Base-by-base conservation (phyloP, 2,888 invertebrate genomes). In the Stomorhina lunata region DNA sequence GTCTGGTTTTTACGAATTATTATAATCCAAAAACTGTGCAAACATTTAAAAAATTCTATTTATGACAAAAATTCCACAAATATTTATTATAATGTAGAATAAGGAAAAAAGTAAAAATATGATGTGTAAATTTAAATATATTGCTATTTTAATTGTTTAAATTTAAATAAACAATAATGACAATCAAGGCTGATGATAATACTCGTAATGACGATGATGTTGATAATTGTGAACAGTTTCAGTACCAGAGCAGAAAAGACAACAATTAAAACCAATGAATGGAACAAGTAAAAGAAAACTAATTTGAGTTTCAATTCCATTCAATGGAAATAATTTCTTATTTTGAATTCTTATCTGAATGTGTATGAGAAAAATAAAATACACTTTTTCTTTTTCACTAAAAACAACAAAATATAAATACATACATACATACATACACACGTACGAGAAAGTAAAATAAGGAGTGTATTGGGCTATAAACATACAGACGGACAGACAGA, bases 121-220 rank as follows among this genome's bases (percentile, higher is more conserved):
- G n/a, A n/a, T 22, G 40, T 6, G 15, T 73, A 40, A 63, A 63
- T 73, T 73, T 37, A 40, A 29, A 27, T 40, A 29, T n/a, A n/a
- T n/a, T n/a, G 27, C 29, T 22, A 61, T 20, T 61, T 34, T 61
- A 61, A 61, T 72, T 72, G 40, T 7, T 53, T n/a, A n/a, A 22
- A 20, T 32, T 73, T 29, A 65, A 65, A 43, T 25, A 25, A 43
- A 25, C 45, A 53, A 6, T 40, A 73, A 29, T 55, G 40, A 4
- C 57, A 29, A 71, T 57, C 22, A 57, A 45, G 29, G 22, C 9
- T 43, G 40, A 20, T 43, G 20, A 29, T 69, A 17, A 20, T 53
- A 48, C 29, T 45, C 1, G 27, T 63, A 12, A 63, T 37, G 25
- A 27, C 2, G 10, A n/a, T 40, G 10, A 17, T 45, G 34, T 2